These are phyloP conservation scores for Schizothorax lantsangensis DNA, from an alignment of 2,797 vertebrate species.

Conservation along the genomic window DNA sequence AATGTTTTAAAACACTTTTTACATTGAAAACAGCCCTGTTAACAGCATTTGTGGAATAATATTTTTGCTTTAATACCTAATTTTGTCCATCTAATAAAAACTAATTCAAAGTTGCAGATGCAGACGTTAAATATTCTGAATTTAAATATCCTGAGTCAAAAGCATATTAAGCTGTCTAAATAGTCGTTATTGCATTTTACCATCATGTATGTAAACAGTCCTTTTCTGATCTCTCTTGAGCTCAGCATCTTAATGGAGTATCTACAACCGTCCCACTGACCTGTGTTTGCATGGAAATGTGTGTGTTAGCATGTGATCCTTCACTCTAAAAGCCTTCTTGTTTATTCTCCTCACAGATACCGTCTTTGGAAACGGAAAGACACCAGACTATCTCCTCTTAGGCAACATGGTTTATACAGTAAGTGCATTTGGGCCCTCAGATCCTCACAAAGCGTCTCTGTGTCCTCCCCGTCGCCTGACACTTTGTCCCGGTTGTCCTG, in stretches of 20 bases:
- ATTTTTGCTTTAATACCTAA: not conserved
- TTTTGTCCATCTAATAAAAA: not conserved
- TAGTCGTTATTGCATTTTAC: not conserved
- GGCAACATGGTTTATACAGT: constrained; percentile 99
- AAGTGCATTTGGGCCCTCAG: constrained; percentile 72
- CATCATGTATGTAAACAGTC: not conserved
- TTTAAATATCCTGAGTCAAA: not conserved
- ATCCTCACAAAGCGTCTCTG: constrained; percentile 37
- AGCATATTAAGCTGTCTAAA: not conserved
- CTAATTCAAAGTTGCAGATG: not conserved
- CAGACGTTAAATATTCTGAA: not conserved
- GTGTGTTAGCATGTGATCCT: constrained; percentile 36
- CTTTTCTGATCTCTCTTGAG: constrained; percentile 40
- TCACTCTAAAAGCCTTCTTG: constrained; percentile 60
- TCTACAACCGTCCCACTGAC: constrained; percentile 49
- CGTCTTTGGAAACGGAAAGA: constrained; percentile 92
- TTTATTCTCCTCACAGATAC: constrained; percentile 84
- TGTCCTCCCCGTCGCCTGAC: constrained; percentile 50
- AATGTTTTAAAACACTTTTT: not conserved
- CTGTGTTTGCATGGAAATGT: constrained; percentile 2
- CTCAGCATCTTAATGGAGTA: constrained; percentile 56
- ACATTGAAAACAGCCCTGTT: not conserved
- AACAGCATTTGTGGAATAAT: not conserved
- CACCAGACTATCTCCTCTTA: constrained; percentile 95
- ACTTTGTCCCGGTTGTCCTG: constrained; percentile 29